Evolutionary conservation across 2,888 invertebrate genomes (phyloP), one percentile per base, ranked within the genome.

Genomic region (Zelleria hepariella): DNA sequence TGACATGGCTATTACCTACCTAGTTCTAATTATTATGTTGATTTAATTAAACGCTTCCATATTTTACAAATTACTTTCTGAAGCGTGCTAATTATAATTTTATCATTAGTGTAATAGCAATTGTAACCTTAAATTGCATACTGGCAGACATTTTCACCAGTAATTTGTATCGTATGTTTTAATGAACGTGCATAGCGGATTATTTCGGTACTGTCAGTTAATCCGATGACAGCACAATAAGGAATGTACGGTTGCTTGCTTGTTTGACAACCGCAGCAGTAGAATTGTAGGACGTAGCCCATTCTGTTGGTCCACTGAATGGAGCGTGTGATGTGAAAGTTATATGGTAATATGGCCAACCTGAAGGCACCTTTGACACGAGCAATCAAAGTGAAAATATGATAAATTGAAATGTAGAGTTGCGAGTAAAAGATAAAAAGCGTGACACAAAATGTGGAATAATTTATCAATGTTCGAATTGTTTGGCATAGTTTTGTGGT

Each of bases 141-240:
- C 21, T 2, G 6, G n/a, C 49, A 21, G 8, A 49, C 21, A 20
- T 23, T 51, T 51, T 51, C 23, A 51, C 23, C 23, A 7, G 8
- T 10, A n/a, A 51, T 51, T 42, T 51, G 23, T 51, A 7, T 5
- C 8, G 3, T 1, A 21, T 20, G 23, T 51, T 51, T 70, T 75
- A 70, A 42, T 42, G 32, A 42, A 21, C 56, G 27, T 21, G n/a
- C 18, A 54, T 5, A 77, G 81, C 76, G 77, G 79, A 83, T 82
- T 85, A 82, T 82, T 85, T 82, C 80, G 81, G 79, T 83, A 80
- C 82, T 84, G 86, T 84, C 84, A 81, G 82, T 82, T 81, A 78
- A 77, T 74, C 66, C 71, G 80, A 77, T 83, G 86, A 85, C 86
- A 86, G 83, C 78, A 86, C 84, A 86, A 86, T 85, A 79, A 80